Base-by-base conservation (phyloP, 2,888 invertebrate species). In the Lypha dubia region DNA sequence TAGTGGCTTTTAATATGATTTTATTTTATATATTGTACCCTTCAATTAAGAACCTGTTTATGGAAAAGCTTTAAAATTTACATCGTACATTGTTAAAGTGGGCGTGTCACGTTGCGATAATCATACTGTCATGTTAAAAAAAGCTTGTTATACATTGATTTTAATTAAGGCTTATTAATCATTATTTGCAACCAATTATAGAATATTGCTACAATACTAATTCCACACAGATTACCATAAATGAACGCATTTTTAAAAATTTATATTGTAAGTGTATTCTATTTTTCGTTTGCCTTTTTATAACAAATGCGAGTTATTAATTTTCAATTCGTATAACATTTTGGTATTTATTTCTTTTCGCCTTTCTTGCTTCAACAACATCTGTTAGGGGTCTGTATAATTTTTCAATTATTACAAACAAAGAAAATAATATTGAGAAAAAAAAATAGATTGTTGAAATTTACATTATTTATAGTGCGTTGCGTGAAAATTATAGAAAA, bases 401-500 rank as follows among this genome's bases (percentile, higher is more conserved):
- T 79, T 79, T 79, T 65, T 65, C 79, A 79, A 73, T 71, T 79
- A 79, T 58, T 51, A 8, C 73, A 58, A 20, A 51, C 56, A 58
- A 65, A 58, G 46, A 35, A 73, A 22, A 73, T 65, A 20, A 24
- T 56, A 24, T 24, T 41, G 22, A 79, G 56, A 63, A 60, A 49
- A 41, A 63, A 46, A 24, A 82, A 76, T 82, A 70, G 70, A 58
- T 81, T 75, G 75, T 75, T 81, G 63, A 79, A 83, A 79, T 79
- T 65, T 71, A 75, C 68, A 79, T 79, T 81, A 75, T 81, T 84
- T 84, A 53, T 80, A 68, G 76, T 79, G 79, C 83, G 79, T 83
- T 79, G 73, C 68, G 79, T 76, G 79, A 79, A 84, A 84, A 84
- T 86, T 82, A 80, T 76, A 80, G 83, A 83, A 81, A 86, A 86